Evolutionary conservation across 2,888 invertebrate genomes (phyloP).

Genomic region (Leucoptera coffeella): DNA sequence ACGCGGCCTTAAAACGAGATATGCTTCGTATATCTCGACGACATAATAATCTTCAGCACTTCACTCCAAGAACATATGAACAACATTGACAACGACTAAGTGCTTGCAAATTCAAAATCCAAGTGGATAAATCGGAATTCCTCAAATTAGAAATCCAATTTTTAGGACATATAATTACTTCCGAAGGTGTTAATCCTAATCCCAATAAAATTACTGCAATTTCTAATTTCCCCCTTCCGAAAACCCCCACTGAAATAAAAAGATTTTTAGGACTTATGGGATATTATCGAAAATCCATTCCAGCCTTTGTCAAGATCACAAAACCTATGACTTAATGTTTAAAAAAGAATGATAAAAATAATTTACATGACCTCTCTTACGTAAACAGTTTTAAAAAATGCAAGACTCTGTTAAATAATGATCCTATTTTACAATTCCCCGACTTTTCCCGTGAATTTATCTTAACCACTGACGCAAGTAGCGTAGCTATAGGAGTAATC

Average conservation of each 20-base stretch:
- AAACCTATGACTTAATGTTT: conserved; percentile 8
- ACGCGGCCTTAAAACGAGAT: conserved; percentile 8
- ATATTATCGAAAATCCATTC: conserved; percentile 12
- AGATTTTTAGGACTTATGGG: conserved; percentile 11
- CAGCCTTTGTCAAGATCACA: conserved; percentile 10
- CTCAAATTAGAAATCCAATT: conserved; percentile 9
- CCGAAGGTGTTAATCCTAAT: conserved; percentile 11
- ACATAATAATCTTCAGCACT: conserved; percentile 11
- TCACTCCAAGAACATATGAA: conserved; percentile 10
- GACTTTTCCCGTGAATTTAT: conserved; percentile 13
- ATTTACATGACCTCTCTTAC: conserved; percentile 7
- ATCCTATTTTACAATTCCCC: conserved; percentile 15
- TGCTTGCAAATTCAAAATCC: conserved; percentile 10
- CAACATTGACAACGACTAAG: conserved; percentile 8
- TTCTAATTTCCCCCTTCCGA: conserved; percentile 10
- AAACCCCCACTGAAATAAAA: conserved; percentile 10
- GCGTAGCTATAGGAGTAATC: conserved; percentile 4
- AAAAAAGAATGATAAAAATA: conserved; percentile 8
- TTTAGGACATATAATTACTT: conserved; percentile 10
- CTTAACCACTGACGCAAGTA: conserved; percentile 6
- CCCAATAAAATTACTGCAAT: conserved; percentile 10
- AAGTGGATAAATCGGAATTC: conserved; percentile 11
- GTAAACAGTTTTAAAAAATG: conserved; percentile 7
- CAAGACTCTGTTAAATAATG: conserved; percentile 9
- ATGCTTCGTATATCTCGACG: conserved; percentile 12